Evolutionary conservation across 1,140 invertebrate species (phyloP), one percentile per base, ranked within the genome.

Genomic region (Pogonognathellus flavescens): DNA sequence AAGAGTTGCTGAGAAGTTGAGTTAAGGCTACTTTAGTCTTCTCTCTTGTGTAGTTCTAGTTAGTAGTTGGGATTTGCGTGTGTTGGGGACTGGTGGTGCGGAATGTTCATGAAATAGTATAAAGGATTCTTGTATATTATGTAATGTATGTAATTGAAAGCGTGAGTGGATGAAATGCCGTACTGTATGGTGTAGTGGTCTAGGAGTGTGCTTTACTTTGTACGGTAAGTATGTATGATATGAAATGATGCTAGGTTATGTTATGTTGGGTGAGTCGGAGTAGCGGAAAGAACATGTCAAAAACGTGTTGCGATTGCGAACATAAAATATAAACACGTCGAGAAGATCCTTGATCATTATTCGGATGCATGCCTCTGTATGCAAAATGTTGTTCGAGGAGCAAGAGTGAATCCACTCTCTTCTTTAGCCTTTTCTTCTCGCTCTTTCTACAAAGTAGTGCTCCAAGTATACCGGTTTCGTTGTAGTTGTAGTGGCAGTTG

Each of bases 331-430:
- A 83, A 83, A 86, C 85, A 88, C 83, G 87, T 84, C 83, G 83
- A 85, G 84, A 82, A 86, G 86, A 88, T 88, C 87, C 83, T 80
- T 84, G 60, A 88, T 88, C 85, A 88, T 88, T 88, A 88, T 88
- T 85, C 86, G 84, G 57, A 80, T 76, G 86, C 87, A 88, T 88
- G 87, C 70, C 81, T 83, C 87, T 82, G 59, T 85, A 87, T 87
- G 86, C 86, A 87, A 87, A 87, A 70, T 87, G 62, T 76, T 81
- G 80, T 81, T 81, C 50, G 80, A 76, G 70, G 70, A 76, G 70
- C 70, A 76, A 76, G 70, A 76, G 70, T 76, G 70, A 76, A 76
- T 76, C 70, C 70, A 76, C 50, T 81, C 50, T 81, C 62, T 84
- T 70, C 72, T 76, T 57, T 80, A 50, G 53, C 72, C 60, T 72